Percentiles rank a stretch among this genome's conserved stretches.
These are phyloP conservation scores for Scrobipalpa costella DNA, from an alignment of 2,888 invertebrate species.

Conservation along the genomic window DNA sequence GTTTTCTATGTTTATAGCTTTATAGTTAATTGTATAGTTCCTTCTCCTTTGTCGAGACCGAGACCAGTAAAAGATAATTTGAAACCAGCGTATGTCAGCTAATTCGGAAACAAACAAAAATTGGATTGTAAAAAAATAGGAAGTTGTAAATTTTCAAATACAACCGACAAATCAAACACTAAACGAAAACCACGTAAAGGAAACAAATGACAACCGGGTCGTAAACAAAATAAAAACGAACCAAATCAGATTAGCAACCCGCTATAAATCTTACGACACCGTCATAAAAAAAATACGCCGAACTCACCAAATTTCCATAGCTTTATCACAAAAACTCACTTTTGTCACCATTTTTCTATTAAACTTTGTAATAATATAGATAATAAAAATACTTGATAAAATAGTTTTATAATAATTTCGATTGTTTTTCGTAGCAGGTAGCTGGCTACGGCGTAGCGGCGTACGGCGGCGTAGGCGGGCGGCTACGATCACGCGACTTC, in stretches of 20 bases:
- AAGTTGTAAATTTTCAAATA: not conserved
- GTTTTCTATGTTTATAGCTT: no score
- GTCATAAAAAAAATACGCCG: slow-evolving; percentile 12
- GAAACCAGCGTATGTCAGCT: no score
- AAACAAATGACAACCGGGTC: slow-evolving; percentile 14
- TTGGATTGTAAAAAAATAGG: no score
- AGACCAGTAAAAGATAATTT: no score
- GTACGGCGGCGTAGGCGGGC: slow-evolving; percentile 43
- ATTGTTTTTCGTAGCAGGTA: slow-evolving; percentile 33
- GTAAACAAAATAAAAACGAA: slow-evolving; percentile 24
- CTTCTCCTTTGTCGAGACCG: no score
- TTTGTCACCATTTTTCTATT: slow-evolving; percentile 2
- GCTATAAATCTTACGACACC: slow-evolving; percentile 27
- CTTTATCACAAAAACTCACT: not conserved
- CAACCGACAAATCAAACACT: not conserved
- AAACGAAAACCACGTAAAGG: slow-evolving; percentile 21
- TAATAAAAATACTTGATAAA: not conserved
- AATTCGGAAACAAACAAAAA: not conserved
- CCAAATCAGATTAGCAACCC: slow-evolving; percentile 25
- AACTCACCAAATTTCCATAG: slow-evolving; percentile 14
- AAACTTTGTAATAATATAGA: not conserved
- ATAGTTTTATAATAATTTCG: not conserved
- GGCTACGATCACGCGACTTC: slow-evolving; percentile 50
- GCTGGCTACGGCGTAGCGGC: slow-evolving; percentile 49
- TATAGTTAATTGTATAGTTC: no score